Conservation (phyloP, 1,140 invertebrate species). For the Drosophila ohnishii region DNA sequence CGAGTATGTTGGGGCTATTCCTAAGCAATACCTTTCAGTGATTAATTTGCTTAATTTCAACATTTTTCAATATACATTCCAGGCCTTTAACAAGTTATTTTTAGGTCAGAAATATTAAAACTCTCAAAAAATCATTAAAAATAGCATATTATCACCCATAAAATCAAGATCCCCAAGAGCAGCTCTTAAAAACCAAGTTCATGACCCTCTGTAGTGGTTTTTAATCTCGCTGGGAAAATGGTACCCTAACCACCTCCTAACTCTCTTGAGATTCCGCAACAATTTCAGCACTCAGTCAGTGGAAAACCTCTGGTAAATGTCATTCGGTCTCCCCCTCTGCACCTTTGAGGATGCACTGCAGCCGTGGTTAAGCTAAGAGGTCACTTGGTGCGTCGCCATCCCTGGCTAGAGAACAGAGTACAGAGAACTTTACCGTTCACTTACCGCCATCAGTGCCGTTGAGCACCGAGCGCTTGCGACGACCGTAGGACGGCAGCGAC, state of each 20-base stretch:
- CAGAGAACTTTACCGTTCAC: conserved; percentile 56
- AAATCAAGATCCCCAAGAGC: background rate
- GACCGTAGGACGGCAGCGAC: conserved; percentile 90
- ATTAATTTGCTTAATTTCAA: background rate
- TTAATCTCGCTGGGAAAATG: background rate
- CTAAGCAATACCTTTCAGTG: background rate
- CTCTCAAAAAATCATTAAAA: background rate
- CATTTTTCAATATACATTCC: background rate
- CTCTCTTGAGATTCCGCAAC: conserved; percentile 9
- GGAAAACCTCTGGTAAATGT: conserved; percentile 11
- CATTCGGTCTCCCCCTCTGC: background rate
- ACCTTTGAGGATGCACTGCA: background rate
- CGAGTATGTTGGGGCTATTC: background rate
- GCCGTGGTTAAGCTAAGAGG: conserved; percentile 4
- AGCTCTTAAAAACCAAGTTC: background rate
- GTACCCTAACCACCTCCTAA: background rate
- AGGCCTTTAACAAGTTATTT: background rate
- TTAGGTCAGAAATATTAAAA: too few relatives aligned
- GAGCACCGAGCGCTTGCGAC: conserved; percentile 83
- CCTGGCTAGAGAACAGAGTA: conserved; percentile 27
- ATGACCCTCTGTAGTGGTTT: background rate
- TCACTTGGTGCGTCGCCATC: conserved; percentile 36
- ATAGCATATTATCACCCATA: background rate
- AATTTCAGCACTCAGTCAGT: conserved; percentile 1
- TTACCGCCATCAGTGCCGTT: conserved; percentile 77